Conservation (phyloP, 37 sponge, comb jelly and placozoan species). For the Cliona cf. orientalis region DNA sequence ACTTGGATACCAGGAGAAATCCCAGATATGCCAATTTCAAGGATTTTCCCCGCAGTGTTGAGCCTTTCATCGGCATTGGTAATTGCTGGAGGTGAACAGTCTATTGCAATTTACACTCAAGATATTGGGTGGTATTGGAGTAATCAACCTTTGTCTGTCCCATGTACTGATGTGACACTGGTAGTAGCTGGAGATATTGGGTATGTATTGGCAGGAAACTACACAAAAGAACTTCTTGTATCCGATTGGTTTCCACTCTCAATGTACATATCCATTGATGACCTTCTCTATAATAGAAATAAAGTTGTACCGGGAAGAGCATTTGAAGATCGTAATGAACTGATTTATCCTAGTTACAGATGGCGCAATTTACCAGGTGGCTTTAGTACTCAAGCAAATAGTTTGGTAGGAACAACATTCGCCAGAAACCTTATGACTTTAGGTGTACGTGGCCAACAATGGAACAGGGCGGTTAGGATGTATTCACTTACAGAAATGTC, state of each 20-base stretch:
- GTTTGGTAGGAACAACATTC: conserved; percentile 24
- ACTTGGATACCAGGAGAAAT: conserved; percentile 3
- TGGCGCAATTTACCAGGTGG: conserved; percentile 36
- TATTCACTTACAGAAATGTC: conserved; percentile 25
- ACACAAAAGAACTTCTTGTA: background rate
- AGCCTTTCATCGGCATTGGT: conserved; percentile 38
- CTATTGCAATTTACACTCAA: conserved; percentile 14
- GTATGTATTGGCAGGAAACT: conserved; percentile 24
- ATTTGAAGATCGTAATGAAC: conserved; percentile 21
- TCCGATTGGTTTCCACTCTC: conserved; percentile 25
- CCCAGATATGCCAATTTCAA: conserved; percentile 18
- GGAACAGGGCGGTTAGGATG: conserved; percentile 2
- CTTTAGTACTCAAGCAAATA: background rate
- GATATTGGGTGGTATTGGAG: conserved; percentile 42
- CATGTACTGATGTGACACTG: conserved; percentile 12
- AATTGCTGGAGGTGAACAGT: conserved; percentile 23
- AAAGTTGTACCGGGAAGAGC: conserved; percentile 24
- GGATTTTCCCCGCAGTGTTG: conserved; percentile 21
- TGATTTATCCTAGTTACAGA: conserved; percentile 35
- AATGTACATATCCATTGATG: conserved; percentile 8
- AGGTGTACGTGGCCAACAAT: conserved; percentile 1
- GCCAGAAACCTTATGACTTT: conserved; percentile 29
- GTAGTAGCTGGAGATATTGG: conserved; percentile 18
- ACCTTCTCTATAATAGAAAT: conserved; percentile 24
- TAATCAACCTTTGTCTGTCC: conserved; percentile 8